These are phyloP conservation scores for Elysia crispata DNA, from an alignment of 2,888 invertebrate genomes.

Conservation along the genomic window DNA sequence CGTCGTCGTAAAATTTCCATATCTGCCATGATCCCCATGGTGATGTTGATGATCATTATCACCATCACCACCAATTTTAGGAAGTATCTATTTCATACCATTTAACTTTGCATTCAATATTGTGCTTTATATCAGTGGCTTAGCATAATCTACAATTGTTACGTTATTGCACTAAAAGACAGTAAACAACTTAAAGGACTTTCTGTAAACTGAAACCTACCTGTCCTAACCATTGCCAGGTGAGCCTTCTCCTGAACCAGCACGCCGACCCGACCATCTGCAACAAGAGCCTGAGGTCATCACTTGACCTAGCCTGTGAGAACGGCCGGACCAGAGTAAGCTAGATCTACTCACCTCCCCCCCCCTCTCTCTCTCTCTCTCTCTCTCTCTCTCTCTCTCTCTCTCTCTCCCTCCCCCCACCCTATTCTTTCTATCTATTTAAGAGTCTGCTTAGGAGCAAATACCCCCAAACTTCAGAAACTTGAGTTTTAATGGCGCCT, in stretches of 20 bases:
- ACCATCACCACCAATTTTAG: neutral
- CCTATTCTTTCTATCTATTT: no score
- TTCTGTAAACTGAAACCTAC: no score
- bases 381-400: constrained; percentile 1
- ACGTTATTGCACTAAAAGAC: no score
- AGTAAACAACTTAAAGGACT: no score
- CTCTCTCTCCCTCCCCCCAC: neutral
- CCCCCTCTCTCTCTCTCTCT: no score
- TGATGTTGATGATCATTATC: neutral
- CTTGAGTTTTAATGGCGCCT: no score
- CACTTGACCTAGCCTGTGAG: constrained; percentile 79
- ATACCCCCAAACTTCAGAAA: no score
- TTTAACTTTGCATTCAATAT: no score
- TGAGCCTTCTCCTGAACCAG: constrained; percentile 76
- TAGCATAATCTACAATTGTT: neutral
- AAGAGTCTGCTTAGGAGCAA: no score
- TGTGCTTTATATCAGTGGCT: no score
- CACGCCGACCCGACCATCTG: constrained; percentile 76
- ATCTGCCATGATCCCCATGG: neutral
- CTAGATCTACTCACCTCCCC: neutral
- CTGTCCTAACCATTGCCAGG: constrained; percentile 67
- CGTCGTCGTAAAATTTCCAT: constrained; percentile 4
- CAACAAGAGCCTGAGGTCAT: constrained; percentile 77
- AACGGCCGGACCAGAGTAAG: constrained; percentile 77
- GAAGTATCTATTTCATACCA: no score